Conservation (phyloP, 2,113 vertebrate genomes). For the Thalassoma bifasciatum region DNA sequence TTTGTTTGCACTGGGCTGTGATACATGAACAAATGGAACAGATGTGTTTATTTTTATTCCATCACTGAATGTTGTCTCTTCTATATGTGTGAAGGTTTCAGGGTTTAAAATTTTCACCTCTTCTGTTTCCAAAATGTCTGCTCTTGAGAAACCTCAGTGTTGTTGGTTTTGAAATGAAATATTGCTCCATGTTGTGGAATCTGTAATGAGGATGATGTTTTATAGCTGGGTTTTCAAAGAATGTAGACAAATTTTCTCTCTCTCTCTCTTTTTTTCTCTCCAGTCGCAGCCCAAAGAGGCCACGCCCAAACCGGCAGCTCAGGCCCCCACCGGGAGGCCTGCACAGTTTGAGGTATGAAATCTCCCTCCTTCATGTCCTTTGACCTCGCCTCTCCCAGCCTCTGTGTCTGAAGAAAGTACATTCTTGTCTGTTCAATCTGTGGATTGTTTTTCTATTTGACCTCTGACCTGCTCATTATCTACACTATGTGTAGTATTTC, state of each 20-base stretch:
- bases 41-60: not conserved
- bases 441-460: constrained; percentile 2
- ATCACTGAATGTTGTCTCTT: not conserved
- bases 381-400: not conserved
- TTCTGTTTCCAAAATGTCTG: not conserved
- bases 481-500: constrained; percentile 9
- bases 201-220: constrained; percentile 27
- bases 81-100: not conserved
- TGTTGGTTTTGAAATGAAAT: not conserved
- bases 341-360: constrained; percentile 80
- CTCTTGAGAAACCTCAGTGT: constrained; percentile 14
- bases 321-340: constrained; percentile 73
- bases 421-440: not conserved
- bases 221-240: not conserved
- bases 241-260: constrained; percentile 24
- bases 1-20: not conserved
- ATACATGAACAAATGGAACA: no score
- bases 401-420: constrained; percentile 4
- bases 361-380: constrained; percentile 5
- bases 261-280: constrained; percentile 43
- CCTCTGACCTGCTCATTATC: constrained; percentile 34
- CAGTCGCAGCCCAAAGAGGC: constrained; percentile 78
- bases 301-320: constrained; percentile 71
- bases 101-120: not conserved
- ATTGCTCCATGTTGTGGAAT: constrained; percentile 1